Evolutionary conservation across 2,797 vertebrate genomes (phyloP).

Genomic region (Rhodeus uyekii): DNA sequence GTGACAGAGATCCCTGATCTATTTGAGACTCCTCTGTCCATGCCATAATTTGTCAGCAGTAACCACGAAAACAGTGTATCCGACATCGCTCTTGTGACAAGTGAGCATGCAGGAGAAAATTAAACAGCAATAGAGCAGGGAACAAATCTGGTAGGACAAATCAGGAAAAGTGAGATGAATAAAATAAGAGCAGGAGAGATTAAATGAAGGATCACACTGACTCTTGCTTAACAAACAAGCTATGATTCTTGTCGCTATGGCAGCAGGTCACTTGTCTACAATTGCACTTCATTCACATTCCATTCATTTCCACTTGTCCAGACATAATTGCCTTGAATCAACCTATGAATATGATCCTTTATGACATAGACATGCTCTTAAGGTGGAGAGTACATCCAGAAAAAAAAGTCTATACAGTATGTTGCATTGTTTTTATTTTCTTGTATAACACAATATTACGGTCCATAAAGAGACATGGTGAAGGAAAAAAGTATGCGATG

Average conservation of each 20-base stretch:
- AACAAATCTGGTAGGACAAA: constrained; percentile 56
- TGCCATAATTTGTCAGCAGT: not conserved
- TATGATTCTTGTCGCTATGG: constrained; percentile 21
- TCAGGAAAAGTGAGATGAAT: not conserved
- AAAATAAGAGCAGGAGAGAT: not conserved
- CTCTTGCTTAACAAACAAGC: no score
- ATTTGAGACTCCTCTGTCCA: not conserved
- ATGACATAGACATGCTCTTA: no score
- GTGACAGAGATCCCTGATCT: not conserved
- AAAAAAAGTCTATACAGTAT: no score
- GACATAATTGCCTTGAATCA: not conserved
- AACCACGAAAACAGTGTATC: constrained; percentile 26
- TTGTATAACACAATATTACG: no score
- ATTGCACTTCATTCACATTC: constrained; percentile 6
- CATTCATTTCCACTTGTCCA: constrained; percentile 17
- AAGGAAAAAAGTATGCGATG: no score
- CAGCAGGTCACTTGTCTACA: constrained; percentile 18
- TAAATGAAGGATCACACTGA: not conserved
- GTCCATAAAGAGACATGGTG: no score
- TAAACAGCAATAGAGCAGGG: constrained; percentile 71
- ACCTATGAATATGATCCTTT: no score
- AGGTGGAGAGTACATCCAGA: no score
- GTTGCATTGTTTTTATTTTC: no score
- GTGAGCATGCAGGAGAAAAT: constrained; percentile 62
- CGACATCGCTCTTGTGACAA: constrained; percentile 61